Evolutionary conservation across 2,888 invertebrate species (phyloP), one percentile per base, ranked within the genome.

Genomic region (Ectemnius cavifrons): DNA sequence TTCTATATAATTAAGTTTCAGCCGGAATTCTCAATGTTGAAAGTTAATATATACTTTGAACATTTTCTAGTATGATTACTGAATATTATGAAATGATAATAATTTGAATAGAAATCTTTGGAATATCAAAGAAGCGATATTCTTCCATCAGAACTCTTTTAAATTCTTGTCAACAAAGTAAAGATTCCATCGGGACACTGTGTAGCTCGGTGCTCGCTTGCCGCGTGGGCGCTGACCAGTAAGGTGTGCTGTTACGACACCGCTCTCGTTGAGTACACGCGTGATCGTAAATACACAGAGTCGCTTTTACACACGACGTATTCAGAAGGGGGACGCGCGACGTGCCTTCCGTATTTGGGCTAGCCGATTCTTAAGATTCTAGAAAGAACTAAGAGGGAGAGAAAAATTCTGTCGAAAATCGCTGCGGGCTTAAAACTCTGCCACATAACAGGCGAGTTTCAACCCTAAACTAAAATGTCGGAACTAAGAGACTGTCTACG

Each of bases 221-320:
- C 67, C 68, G 83, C 83, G 79, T 83, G 81, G 83, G 79, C 81
- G 81, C 78, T 64, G 76, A 81, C 81, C 79, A 72, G 78, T 78
- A 81, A 81, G 75, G 77, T 77, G 81, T 37, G 37, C 71, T 67
- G 77, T 82, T 82, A 82, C 82, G 83, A 82, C 82, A 82, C 71
- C 80, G 72, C 64, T 68, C 70, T 37, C 37, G 64, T 67, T 45
- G 67, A 61, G 57, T 68, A 71, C 71, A 77, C 82, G 57, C 74
- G 69, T 70, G 37, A 37, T 70, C 72, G 80, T 77, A 79, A 77
- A 79, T 80, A 80, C 67, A 80, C 64, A 11, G 37, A 71, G 67
- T 61, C 70, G 71, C 23, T 23, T 23, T 23, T 77, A 74, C 74
- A 75, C 62, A 63, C 57, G 75, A 63, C 62, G 70, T 57, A 72